These are phyloP conservation scores for Cecropterus lyciades DNA, from an alignment of 1,140 invertebrate species.

Conservation along the genomic window DNA sequence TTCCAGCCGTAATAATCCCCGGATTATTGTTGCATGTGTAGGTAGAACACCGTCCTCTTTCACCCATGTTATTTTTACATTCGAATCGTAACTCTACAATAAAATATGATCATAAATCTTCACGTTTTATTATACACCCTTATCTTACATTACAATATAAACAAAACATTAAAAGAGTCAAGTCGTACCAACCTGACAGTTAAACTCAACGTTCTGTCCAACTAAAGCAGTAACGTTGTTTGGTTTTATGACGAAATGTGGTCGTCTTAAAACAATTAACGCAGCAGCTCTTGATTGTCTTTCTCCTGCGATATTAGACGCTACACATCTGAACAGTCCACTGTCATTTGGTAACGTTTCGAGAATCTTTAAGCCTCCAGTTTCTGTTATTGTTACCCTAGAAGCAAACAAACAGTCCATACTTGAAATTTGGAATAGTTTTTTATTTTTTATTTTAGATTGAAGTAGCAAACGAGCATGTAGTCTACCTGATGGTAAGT, in stretches of 20 bases:
- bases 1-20: conserved; percentile 74
- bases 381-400: conserved; percentile 86
- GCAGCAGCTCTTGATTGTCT: conserved; percentile 90
- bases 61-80: conserved; percentile 78
- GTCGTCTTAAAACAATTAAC: conserved; percentile 88
- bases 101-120: conserved; percentile 36
- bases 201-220: conserved; percentile 81
- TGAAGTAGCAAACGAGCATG: too few species aligned
- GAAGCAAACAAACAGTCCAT: conserved; percentile 52
- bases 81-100: conserved; percentile 75
- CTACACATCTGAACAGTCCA: conserved; percentile 94
- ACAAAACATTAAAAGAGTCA: conserved; percentile 17
- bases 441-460: too few species aligned
- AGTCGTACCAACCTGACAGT: conserved; percentile 73
- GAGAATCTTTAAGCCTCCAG: conserved; percentile 93
- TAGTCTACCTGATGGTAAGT: too few species aligned
- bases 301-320: conserved; percentile 93
- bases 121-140: conserved; percentile 30
- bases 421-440: too few species aligned
- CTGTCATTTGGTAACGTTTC: conserved; percentile 93
- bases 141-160: conserved; percentile 16
- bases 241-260: conserved; percentile 81
- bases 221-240: conserved; percentile 75
- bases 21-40: conserved; percentile 92
- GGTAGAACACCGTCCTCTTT: conserved; percentile 74